These are phyloP conservation scores for Aspiorhynchus laticeps DNA, from an alignment of 2,113 vertebrate species.

Conservation along the genomic window DNA sequence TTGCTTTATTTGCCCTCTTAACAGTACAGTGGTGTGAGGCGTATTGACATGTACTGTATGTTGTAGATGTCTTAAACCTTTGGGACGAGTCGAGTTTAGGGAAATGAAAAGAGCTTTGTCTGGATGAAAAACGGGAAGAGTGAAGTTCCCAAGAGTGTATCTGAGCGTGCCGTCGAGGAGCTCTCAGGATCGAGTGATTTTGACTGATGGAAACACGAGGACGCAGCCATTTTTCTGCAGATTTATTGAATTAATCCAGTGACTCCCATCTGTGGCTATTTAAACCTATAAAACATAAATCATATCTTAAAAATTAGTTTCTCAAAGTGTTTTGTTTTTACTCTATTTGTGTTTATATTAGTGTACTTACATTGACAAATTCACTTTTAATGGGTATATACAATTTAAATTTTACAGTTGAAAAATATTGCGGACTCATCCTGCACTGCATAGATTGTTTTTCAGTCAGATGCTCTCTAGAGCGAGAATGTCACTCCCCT, in stretches of 20 bases:
- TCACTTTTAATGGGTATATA: background rate
- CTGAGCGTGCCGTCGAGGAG: background rate
- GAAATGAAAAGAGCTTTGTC: background rate
- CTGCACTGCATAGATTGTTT: background rate
- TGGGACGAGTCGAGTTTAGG: background rate
- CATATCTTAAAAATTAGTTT: background rate
- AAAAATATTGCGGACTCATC: background rate
- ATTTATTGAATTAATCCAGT: background rate
- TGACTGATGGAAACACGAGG: background rate
- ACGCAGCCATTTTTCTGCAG: background rate
- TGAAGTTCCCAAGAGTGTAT: background rate
- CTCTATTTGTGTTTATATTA: background rate
- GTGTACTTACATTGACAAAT: background rate
- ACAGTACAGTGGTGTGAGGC: background rate
- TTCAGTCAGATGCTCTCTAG: background rate
- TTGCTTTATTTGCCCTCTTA: background rate
- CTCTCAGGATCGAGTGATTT: background rate
- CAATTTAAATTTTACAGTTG: background rate
- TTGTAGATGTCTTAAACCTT: background rate
- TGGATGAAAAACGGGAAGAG: background rate
- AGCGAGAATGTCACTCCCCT: background rate
- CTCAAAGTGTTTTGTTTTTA: background rate
- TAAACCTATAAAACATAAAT: background rate
- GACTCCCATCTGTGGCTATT: background rate
- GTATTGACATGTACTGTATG: background rate